These are phyloP conservation scores for Graphium colonna DNA, from an alignment of 2,888 invertebrate species.

Conservation along the genomic window DNA sequence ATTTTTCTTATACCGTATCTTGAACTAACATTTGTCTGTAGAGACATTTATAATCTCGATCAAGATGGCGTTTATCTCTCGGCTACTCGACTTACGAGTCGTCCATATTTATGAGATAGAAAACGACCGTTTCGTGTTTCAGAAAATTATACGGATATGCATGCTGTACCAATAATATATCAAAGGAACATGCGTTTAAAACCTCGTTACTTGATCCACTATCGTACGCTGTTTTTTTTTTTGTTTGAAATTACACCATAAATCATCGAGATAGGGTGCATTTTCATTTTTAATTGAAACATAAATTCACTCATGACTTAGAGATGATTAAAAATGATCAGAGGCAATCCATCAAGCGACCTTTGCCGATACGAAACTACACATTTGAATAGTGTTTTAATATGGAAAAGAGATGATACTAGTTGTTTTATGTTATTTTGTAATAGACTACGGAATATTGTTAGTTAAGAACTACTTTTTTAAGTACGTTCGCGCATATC, in stretches of 20 bases:
- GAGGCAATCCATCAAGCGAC: conserved; percentile 70
- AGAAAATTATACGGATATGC: conserved; percentile 38
- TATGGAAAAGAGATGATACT: conserved; percentile 20
- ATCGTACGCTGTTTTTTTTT: conserved; percentile 1
- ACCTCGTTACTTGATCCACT: conserved; percentile 29
- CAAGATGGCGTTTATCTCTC: conserved; percentile 22
- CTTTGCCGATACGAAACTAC: conserved; percentile 57
- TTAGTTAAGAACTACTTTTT: too few species aligned
- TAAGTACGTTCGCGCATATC: too few species aligned
- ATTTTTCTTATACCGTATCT: too few species aligned
- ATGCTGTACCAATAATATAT: conserved; percentile 37
- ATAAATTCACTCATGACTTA: conserved; percentile 12
- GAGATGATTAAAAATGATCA: conserved; percentile 70
- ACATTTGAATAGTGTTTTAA: conserved; percentile 60
- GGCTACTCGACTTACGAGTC: conserved; percentile 25
- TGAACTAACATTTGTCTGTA: too few species aligned
- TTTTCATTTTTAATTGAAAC: background rate
- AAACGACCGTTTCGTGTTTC: conserved; percentile 23
- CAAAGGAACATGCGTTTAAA: conserved; percentile 45
- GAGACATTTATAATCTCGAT: conserved; percentile 25
- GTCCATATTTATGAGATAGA: conserved; percentile 27
- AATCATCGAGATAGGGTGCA: conserved; percentile 1
- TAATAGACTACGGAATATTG: background rate
- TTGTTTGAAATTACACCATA: conserved; percentile 11
- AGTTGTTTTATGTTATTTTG: background rate